Evolutionary conservation across 2,797 vertebrate species (phyloP).

Genomic region (Simalia tracyae): DNA sequence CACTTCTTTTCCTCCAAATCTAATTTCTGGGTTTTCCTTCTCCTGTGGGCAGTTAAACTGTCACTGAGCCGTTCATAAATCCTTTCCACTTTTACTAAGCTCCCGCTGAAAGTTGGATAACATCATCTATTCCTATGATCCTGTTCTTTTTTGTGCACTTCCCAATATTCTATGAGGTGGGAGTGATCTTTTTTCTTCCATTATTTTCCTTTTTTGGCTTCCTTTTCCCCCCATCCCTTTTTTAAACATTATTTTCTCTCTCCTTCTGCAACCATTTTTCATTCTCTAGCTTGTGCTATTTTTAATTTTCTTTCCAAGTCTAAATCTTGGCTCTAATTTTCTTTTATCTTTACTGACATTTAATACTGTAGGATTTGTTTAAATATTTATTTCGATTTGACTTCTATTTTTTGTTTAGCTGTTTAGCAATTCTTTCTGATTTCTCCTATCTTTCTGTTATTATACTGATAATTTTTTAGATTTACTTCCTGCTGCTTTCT

Average conservation of each 20-base stretch:
- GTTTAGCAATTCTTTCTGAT: not conserved
- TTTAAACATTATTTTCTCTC: not conserved
- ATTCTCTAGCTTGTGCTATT: not conserved
- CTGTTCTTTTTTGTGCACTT: not conserved
- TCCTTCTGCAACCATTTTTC: not conserved
- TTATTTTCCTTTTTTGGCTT: not conserved
- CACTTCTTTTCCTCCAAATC: not conserved
- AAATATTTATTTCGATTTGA: not conserved
- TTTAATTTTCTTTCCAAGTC: not conserved
- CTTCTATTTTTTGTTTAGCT: not conserved
- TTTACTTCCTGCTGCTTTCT: not conserved
- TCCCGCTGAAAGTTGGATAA: not conserved
- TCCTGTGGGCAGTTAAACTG: not conserved
- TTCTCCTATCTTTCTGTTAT: not conserved
- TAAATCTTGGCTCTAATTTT: not conserved
- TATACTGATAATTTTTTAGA: not conserved
- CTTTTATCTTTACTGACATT: not conserved
- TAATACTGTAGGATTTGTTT: not conserved
- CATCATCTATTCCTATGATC: not conserved
- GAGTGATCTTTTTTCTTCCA: no score
- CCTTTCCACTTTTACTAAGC: not conserved
- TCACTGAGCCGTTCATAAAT: not conserved
- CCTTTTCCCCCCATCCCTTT: no score
- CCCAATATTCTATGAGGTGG: not conserved
- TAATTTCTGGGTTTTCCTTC: not conserved